Conservation (phyloP, 2,797 vertebrate genomes). For the Megalops cyprinoides region DNA sequence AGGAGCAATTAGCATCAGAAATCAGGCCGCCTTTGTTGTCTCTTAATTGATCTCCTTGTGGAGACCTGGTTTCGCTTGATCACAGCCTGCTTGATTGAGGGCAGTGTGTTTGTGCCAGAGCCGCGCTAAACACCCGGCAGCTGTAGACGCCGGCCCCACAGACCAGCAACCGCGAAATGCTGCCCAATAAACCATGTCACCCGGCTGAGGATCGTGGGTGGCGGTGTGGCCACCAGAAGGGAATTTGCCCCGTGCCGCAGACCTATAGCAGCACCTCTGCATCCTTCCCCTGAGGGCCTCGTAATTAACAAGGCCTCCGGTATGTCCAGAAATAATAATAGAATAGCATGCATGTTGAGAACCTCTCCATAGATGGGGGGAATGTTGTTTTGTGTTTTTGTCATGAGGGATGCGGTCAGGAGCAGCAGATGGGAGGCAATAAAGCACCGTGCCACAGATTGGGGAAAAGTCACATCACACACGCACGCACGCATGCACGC, state of each 20-base stretch:
- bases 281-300: conserved; percentile 10
- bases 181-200: neutral
- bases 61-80: neutral
- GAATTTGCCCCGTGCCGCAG: neutral
- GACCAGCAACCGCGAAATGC: neutral
- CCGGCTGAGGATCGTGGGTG: neutral
- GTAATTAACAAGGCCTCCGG: conserved; percentile 26
- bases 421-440: too few species aligned
- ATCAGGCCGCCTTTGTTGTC: neutral
- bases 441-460: neutral
- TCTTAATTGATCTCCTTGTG: neutral
- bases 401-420: too few species aligned
- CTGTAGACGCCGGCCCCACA: neutral
- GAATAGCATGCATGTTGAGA: too few species aligned
- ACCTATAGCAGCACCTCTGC: neutral
- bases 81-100: neutral
- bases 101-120: neutral
- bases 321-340: too few species aligned
- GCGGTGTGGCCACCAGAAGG: neutral
- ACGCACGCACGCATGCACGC: neutral
- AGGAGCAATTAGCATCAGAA: too few species aligned
- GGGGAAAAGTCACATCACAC: too few species aligned
- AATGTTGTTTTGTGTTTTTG: too few species aligned
- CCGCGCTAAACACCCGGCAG: neutral
- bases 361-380: too few species aligned